Conservation (phyloP, 2,113 vertebrate genomes). For the Phrynosoma blainvillii region DNA sequence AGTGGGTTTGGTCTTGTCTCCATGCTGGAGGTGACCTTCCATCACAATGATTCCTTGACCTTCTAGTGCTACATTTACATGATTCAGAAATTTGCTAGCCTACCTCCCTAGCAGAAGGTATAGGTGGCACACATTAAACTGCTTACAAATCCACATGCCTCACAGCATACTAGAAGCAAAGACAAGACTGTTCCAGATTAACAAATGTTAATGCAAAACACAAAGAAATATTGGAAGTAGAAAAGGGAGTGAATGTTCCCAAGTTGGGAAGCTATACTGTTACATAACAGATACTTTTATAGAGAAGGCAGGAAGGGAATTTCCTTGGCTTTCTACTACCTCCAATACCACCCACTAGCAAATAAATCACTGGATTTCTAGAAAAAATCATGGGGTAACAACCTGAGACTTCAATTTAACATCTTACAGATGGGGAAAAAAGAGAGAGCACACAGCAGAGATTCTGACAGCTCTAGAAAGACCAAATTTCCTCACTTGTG, state of each 20-base stretch:
- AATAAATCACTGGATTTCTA: conserved; percentile 36
- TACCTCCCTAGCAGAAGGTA: not conserved
- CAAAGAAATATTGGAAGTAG: conserved; percentile 16
- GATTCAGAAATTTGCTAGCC: conserved; percentile 1
- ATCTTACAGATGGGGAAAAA: conserved; percentile 18
- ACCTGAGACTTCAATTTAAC: conserved; percentile 36
- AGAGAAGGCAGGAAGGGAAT: conserved; percentile 25
- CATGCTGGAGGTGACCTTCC: not conserved
- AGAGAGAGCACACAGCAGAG: conserved; percentile 5
- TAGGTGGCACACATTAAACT: conserved; percentile 15
- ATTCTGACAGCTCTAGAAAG: conserved; percentile 38
- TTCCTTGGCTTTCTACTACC: conserved; percentile 34
- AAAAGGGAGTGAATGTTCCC: conserved; percentile 14
- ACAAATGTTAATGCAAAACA: conserved; percentile 31
- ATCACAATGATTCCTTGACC: not conserved
- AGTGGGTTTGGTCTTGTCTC: not conserved
- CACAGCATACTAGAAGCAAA: conserved; percentile 2
- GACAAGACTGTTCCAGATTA: conserved; percentile 23
- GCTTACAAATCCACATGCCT: conserved; percentile 20
- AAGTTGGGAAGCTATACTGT: conserved; percentile 9
- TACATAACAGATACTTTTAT: conserved; percentile 38
- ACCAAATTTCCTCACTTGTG: conserved; percentile 41
- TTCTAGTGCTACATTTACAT: not conserved
- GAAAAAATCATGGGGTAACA: conserved; percentile 26
- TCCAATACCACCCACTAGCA: conserved; percentile 32